Evolutionary conservation across 2,113 vertebrate genomes (phyloP).

Genomic region (Lagopus leucura): DNA sequence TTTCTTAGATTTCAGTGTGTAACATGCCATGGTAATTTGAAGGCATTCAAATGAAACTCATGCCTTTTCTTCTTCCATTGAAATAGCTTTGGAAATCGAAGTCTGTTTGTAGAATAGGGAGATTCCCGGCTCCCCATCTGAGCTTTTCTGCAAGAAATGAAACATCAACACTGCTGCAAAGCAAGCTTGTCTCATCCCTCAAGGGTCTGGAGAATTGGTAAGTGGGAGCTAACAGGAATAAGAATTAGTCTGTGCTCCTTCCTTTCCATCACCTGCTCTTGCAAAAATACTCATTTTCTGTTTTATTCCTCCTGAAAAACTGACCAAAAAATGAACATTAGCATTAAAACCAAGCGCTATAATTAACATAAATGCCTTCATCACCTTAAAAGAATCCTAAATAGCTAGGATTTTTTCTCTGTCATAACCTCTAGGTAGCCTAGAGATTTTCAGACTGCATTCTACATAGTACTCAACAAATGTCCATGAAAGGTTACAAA

Average conservation of each 20-base stretch:
- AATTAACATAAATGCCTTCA: background rate
- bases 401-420: background rate
- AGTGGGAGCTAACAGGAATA: background rate
- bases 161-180: background rate
- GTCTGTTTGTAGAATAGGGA: background rate
- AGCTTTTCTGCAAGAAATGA: background rate
- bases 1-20: background rate
- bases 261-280: background rate
- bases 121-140: background rate
- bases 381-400: background rate
- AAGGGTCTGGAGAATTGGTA: background rate
- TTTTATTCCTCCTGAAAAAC: background rate
- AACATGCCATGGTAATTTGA: background rate
- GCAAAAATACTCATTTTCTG: background rate
- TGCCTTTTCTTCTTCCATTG: background rate
- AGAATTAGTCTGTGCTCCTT: background rate
- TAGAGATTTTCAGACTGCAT: background rate
- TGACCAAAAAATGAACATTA: background rate
- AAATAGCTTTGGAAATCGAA: background rate
- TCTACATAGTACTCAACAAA: background rate
- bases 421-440: background rate
- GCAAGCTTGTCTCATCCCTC: background rate
- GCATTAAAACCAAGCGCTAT: background rate
- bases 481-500: background rate
- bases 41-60: background rate